Percentiles rank a stretch among this genome's conserved stretches.
phyloP scores from a whole-genome alignment of 2,113 vertebrate genomes.

The Eudyptes chrysolophus region DNA sequence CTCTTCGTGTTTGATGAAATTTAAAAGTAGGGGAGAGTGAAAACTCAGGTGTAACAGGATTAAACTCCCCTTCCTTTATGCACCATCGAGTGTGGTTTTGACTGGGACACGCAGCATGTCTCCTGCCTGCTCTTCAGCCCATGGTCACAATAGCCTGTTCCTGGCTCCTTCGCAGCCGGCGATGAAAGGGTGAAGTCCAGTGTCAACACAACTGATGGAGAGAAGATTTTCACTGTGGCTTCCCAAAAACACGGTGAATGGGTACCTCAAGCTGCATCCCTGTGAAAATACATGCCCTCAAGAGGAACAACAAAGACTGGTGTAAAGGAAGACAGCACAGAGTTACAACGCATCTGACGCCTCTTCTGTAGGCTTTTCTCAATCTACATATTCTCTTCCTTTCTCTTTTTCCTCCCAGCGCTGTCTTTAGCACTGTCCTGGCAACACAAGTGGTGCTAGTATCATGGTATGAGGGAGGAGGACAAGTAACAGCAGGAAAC shows the following conservation, averaged over 20 bases:
- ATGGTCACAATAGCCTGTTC: neutral
- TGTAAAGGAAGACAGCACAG: neutral
- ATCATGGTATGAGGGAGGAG: conserved; percentile 8
- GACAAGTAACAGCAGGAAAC: neutral
- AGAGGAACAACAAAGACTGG: neutral
- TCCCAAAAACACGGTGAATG: neutral
- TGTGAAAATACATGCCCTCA: neutral
- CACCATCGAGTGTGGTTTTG: accelerated
- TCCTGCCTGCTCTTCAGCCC: neutral
- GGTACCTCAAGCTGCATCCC: neutral
- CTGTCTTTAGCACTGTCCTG: conserved; percentile 6
- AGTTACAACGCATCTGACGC: neutral
- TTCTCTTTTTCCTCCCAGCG: neutral
- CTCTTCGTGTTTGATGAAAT: neutral
- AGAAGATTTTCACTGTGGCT: neutral
- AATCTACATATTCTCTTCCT: neutral
- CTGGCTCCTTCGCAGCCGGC: neutral
- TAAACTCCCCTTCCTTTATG: neutral
- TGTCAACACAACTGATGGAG: neutral
- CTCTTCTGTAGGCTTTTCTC: neutral
- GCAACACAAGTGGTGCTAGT: neutral
- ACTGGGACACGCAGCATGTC: neutral
- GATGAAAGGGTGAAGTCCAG: neutral
- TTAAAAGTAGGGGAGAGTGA: neutral
- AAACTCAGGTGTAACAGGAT: neutral